phyloP scores from a whole-genome alignment of 2,888 invertebrate genomes.

The Pollenia angustigena region DNA sequence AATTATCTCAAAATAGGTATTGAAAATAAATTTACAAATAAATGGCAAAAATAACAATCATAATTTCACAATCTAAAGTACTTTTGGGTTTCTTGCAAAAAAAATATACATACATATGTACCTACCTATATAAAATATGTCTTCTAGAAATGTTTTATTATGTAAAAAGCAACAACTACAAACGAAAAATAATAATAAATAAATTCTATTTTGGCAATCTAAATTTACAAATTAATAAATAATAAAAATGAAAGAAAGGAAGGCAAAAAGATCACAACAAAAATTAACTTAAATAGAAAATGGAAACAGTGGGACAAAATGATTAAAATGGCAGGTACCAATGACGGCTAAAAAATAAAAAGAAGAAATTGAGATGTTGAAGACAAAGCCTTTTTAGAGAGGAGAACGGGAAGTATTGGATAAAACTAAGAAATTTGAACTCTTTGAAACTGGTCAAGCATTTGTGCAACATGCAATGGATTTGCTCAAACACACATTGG shows the following conservation, averaged over 20 bases:
- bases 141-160: slow-evolving; percentile 50
- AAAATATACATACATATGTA: no score
- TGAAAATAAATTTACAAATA: slow-evolving; percentile 38
- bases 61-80: slow-evolving; percentile 40
- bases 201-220: slow-evolving; percentile 51
- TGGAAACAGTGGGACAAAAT: slow-evolving; percentile 7
- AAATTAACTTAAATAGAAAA: slow-evolving; percentile 42
- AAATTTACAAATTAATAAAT: slow-evolving; percentile 58
- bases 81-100: slow-evolving; percentile 11
- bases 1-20: slow-evolving; percentile 34
- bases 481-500: background rate
- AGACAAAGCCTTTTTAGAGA: no score
- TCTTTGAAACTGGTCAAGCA: no score
- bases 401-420: no score
- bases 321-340: background rate
- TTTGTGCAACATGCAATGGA: no score
- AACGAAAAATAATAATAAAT: slow-evolving; percentile 35
- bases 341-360: background rate
- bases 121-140: background rate
- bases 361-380: no score
- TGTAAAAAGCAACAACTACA: slow-evolving; percentile 52
- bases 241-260: slow-evolving; percentile 8
- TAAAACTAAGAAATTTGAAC: no score
- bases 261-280: slow-evolving; percentile 18
- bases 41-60: slow-evolving; percentile 20